Base-by-base conservation (phyloP, 2,113 vertebrate species). In the Lota lota region DNA sequence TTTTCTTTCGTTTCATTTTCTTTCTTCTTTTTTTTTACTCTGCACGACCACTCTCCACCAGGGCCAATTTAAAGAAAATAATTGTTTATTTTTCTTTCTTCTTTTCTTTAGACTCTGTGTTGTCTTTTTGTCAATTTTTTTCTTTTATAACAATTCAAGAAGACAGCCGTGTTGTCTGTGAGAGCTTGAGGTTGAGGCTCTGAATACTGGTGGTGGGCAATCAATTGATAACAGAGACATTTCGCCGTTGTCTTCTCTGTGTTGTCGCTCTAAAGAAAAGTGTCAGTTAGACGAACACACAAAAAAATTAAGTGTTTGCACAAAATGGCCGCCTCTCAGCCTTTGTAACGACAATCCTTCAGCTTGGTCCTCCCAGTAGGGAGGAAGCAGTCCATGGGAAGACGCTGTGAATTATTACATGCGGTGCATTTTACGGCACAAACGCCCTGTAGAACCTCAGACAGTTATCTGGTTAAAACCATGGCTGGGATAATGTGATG, bases 1-100 rank as follows among this genome's bases (percentile, higher is more conserved):
- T 33, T 6, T 6, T 33, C 7, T 33, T 28, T 5, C 28, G 28
- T 28, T 28, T 33, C 67, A 76, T 83, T 71, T 77, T 69, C 87
- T 80, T 88, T 79, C 5, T 85, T 40, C 6, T 40, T 10, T 40
- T 47, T 47, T 47, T 89, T 77, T 77, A 68, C 73, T 73, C 53
- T 73, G 63, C 63, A 68, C 40, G 40, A 12, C 65, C 68, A 36
- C 65, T 74, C 50, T 74, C 63, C 69, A 72, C 16, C 61, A 10
- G 24, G 20, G 72, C 53, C 79, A 69, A 79, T 77, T 68, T 65
- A 78, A 68, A 65, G 67, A 36, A 68, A 71, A 33, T 72, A 76
- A 78, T 22, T 75, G 72, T 60, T 14, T 61, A 58, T 66, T 64
- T 68, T 69, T 24, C 61, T 66, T 64, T 68, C 69, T 20, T n/a